Evolutionary conservation across 2,113 vertebrate species (phyloP).

Genomic region (Rhagologus leucostigma): DNA sequence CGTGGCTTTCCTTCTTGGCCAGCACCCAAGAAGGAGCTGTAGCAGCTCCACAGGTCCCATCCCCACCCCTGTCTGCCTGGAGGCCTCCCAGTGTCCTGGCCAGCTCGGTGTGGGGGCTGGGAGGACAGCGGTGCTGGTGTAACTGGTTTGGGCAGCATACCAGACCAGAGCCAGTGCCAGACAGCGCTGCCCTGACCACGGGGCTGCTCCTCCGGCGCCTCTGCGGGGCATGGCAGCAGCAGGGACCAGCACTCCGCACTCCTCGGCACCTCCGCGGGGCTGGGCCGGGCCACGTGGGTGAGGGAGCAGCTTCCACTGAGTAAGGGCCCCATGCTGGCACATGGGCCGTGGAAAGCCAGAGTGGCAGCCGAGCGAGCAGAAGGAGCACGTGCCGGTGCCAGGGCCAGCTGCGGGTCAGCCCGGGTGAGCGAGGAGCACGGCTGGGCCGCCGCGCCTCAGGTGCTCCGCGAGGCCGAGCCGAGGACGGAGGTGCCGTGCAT

Average conservation of each 20-base stretch:
- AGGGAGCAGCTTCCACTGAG: not conserved
- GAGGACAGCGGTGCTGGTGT: not conserved
- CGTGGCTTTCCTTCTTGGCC: not conserved
- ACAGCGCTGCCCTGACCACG: not conserved
- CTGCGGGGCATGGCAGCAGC: not conserved
- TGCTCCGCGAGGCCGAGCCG: fast-evolving
- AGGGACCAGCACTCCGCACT: fast-evolving
- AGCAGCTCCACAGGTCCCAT: not conserved
- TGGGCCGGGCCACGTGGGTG: fast-evolving
- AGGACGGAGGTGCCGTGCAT: not conserved
- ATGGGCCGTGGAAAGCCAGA: fast-evolving
- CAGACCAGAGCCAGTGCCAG: not conserved
- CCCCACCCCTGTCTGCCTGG: not conserved
- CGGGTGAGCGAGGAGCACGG: fast-evolving
- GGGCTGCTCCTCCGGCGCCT: not conserved
- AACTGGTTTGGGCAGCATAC: slow-evolving; percentile 36
- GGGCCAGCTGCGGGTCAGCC: not conserved
- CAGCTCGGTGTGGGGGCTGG: not conserved
- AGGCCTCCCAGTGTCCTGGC: not conserved
- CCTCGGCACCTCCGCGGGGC: fast-evolving
- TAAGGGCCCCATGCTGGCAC: not conserved
- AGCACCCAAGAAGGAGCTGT: not conserved
- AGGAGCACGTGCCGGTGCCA: fast-evolving
- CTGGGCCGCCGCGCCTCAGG: fast-evolving
- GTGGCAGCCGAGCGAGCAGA: fast-evolving